Evolutionary conservation across 2,797 vertebrate genomes (phyloP), one percentile per base, ranked within the genome.

Genomic region (Semaprochilodus insignis): DNA sequence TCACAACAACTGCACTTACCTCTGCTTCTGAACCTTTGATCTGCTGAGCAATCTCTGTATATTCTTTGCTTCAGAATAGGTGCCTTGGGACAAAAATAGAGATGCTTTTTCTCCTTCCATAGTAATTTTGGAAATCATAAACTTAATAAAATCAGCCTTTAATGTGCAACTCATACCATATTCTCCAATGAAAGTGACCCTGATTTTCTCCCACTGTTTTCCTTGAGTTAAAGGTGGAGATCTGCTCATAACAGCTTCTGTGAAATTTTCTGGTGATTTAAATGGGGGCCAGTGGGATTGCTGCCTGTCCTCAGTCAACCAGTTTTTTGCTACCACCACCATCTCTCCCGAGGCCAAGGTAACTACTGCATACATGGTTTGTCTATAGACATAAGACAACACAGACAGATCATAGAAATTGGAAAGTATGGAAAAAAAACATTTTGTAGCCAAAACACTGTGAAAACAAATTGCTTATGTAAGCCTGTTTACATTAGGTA

Each of bases 241-340:
- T 62, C 5, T 52, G 1, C 70, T 62, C 44, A 13, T 2, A 10
- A 77, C 5, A 71, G 74, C 80, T 36, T 60, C 40, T 11, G 1
- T 62, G 54, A 1, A 25, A 25, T 77, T 59, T 21, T 76, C 25
- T 3, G 15, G 0, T 52, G 80, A 82, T 52, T 6, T 82, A 31
- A 77, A 82, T 60, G 80, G 80, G 0, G 80, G 80, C 74, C 80
- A 82, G 40, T 34, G 6, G 27, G 73, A 34, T 36, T 52, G 52
- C 51, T 34, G 76, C 31, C 60, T 82, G 7, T 52, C 74, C 57
- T 0, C 0, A 31, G 1, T 62, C 54, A 82, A 25, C 80, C 80
- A 82, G 0, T 62, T 0, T 8, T n/a, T 36, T 70, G 74, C 0
- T 4, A 0, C 19, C 36, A 76, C 74, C 74, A 82, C 69, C 25